A percentile compares a stretch with the other conserved stretches of the same genome.
Conservation (phyloP, 2,888 invertebrate species). For the Glyphotaelius pellucidus region DNA sequence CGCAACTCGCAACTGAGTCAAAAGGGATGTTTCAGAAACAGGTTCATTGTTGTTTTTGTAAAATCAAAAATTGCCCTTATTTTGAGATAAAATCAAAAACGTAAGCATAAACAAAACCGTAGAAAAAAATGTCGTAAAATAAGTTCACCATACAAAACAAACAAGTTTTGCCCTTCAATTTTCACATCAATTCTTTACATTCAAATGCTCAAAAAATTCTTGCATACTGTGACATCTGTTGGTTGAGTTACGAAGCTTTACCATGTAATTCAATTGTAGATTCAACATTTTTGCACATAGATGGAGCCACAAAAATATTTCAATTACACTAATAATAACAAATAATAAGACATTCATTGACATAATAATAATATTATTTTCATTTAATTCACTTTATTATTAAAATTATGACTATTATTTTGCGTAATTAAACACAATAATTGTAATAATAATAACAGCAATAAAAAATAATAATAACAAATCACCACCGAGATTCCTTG, state of each 20-base stretch:
- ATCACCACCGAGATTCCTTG: background rate
- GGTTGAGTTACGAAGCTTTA: background rate
- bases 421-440: background rate
- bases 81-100: background rate
- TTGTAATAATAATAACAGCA: background rate
- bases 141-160: background rate
- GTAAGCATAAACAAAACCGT: background rate
- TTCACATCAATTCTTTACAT: background rate
- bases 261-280: background rate
- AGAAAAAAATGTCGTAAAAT: background rate
- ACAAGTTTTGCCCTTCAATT: background rate
- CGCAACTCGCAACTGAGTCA: background rate
- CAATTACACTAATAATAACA: no score
- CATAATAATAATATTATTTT: background rate
- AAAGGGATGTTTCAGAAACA: background rate
- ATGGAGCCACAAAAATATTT: conserved; percentile 43
- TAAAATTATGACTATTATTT: background rate
- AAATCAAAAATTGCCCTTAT: background rate
- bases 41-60: background rate
- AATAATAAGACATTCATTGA: background rate
- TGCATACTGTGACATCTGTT: conserved; percentile 27
- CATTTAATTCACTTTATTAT: background rate
- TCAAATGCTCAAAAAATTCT: background rate
- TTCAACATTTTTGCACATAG: conserved; percentile 18
- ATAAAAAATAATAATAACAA: no score